Evolutionary conservation across 1,140 invertebrate species (phyloP).

Genomic region (Kradibia gibbosae): DNA sequence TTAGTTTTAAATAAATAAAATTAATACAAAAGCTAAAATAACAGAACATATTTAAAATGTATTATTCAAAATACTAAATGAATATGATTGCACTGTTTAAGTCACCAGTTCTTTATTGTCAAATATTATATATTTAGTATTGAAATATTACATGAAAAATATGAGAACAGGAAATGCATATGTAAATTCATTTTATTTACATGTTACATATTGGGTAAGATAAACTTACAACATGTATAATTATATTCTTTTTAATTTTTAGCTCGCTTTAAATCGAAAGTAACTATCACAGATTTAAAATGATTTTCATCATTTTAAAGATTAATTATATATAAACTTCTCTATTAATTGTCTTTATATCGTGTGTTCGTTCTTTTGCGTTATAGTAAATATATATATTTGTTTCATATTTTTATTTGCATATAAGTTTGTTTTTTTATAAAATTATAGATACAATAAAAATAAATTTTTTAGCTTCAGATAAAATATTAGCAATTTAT

Average conservation of each 20-base stretch:
- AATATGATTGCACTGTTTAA: neutral
- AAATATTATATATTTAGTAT: neutral
- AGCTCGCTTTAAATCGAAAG: constrained; percentile 32
- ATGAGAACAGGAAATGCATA: neutral
- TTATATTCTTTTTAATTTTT: constrained; percentile 34
- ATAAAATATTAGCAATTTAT: neutral
- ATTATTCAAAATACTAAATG: neutral
- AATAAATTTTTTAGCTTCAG: constrained; percentile 21
- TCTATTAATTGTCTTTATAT: constrained; percentile 20
- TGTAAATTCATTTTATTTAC: constrained; percentile 47
- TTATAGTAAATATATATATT: neutral
- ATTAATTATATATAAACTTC: constrained; percentile 41
- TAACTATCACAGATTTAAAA: constrained; percentile 58
- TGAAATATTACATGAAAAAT: constrained; percentile 7
- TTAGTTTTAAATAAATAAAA: too few relatives aligned
- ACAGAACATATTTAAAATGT: neutral
- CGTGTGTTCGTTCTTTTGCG: neutral
- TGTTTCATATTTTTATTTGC: neutral
- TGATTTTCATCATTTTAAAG: constrained; percentile 51
- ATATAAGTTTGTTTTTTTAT: neutral
- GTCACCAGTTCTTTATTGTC: neutral
- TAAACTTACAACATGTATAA: constrained; percentile 36
- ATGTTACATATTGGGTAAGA: constrained; percentile 17
- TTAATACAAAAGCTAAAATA: neutral
- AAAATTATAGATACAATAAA: constrained; percentile 19